Evolutionary conservation across 2,888 invertebrate genomes (phyloP).

Genomic region (Mythimna albipuncta): DNA sequence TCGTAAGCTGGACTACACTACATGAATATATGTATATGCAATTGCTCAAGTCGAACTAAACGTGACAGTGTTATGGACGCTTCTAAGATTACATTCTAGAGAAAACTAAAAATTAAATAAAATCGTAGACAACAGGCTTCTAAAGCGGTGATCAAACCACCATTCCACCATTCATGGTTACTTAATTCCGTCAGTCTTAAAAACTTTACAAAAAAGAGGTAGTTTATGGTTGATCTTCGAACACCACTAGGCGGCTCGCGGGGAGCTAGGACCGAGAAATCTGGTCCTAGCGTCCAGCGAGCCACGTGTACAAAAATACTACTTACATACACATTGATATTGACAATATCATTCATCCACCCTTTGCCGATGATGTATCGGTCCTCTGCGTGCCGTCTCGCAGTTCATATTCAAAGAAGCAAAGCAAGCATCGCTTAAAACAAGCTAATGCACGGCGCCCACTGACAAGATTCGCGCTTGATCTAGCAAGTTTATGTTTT

Average conservation of each 20-base stretch:
- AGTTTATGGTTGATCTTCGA: slow-evolving; percentile 81
- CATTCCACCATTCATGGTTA: slow-evolving; percentile 79
- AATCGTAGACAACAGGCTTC: slow-evolving; percentile 87
- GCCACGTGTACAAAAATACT: slow-evolving; percentile 81
- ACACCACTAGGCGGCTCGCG: slow-evolving; percentile 71
- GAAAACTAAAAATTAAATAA: slow-evolving; percentile 65
- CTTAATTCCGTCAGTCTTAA: slow-evolving; percentile 86
- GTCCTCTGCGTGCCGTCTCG: slow-evolving; percentile 19
- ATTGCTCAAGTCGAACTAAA: slow-evolving; percentile 55
- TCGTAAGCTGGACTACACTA: slow-evolving; percentile 62
- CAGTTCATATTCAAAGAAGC: slow-evolving; percentile 1
- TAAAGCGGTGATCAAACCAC: slow-evolving; percentile 88
- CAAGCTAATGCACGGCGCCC: slow-evolving; percentile 30
- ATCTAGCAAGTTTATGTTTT: neutral
- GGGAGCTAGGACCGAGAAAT: slow-evolving; percentile 59
- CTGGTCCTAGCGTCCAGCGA: slow-evolving; percentile 61
- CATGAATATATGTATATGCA: slow-evolving; percentile 56
- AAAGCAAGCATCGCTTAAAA: slow-evolving; percentile 23
- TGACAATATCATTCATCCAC: slow-evolving; percentile 75
- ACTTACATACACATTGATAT: slow-evolving; percentile 79
- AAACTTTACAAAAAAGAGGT: slow-evolving; percentile 84
- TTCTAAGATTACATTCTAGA: slow-evolving; percentile 57
- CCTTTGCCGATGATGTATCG: slow-evolving; percentile 58
- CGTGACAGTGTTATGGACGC: slow-evolving; percentile 59
- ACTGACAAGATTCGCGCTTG: slow-evolving; percentile 17